phyloP scores from a whole-genome alignment of 2,113 vertebrate species.

The Tricholaema leucomelas region DNA sequence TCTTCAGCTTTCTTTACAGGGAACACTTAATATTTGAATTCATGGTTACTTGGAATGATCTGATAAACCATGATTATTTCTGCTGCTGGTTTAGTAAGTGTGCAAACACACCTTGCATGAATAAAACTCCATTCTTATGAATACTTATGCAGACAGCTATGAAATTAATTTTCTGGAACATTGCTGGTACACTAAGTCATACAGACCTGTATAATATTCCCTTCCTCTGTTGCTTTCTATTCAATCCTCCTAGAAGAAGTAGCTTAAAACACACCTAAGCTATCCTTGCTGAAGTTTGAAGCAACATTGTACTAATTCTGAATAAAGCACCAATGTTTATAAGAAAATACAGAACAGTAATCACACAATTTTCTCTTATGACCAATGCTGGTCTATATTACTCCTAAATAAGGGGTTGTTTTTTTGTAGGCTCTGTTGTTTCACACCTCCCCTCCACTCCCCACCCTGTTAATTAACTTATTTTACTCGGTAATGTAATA shows the following conservation, averaged over 20 bases:
- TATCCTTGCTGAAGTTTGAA: not conserved
- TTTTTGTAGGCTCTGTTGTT: accelerated
- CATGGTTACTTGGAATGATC: not conserved
- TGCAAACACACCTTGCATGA: not conserved
- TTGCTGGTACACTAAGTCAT: not conserved
- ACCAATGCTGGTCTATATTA: not conserved
- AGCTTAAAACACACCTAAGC: not conserved
- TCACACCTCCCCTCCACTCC: too few relatives aligned
- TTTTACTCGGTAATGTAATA: not conserved
- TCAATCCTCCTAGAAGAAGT: not conserved
- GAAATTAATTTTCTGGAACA: not conserved
- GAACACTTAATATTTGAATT: not conserved
- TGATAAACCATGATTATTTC: not conserved
- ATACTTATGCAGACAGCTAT: not conserved
- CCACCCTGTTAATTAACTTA: not conserved
- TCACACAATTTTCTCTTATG: not conserved
- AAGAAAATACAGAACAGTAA: not conserved
- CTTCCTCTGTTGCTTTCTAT: not conserved
- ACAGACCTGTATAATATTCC: too few relatives aligned
- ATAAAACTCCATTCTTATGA: not conserved
- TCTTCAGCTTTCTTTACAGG: not conserved
- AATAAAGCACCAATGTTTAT: not conserved
- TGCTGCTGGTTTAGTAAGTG: not conserved
- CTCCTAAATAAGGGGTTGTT: not conserved
- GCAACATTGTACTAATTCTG: not conserved